phyloP scores from a whole-genome alignment of 2,888 invertebrate genomes.

The Tortricodes alternella region DNA sequence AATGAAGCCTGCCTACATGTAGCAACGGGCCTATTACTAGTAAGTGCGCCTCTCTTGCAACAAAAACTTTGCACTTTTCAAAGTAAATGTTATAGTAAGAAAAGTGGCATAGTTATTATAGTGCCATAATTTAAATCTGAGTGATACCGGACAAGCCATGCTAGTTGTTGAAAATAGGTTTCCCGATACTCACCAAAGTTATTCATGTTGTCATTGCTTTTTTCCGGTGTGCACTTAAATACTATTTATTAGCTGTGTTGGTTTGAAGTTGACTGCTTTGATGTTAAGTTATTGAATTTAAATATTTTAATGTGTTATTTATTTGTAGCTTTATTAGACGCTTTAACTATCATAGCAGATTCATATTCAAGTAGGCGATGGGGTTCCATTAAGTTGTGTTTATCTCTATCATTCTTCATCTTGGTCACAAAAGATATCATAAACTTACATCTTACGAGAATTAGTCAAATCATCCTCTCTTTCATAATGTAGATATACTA shows the following conservation, averaged over 20 bases:
- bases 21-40: conserved; percentile 76
- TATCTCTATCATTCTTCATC: not conserved
- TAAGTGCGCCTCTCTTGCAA: conserved; percentile 57
- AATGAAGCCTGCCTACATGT: conserved; percentile 93
- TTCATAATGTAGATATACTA: conserved; percentile 19
- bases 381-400: not conserved
- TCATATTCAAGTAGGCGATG: conserved; percentile 9
- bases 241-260: conserved; percentile 44
- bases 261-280: conserved; percentile 75
- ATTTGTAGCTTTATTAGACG: conserved; percentile 79
- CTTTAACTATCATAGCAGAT: conserved; percentile 66
- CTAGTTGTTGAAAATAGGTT: not conserved
- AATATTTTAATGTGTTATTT: conserved; percentile 82
- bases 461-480: conserved; percentile 57
- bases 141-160: conserved; percentile 41
- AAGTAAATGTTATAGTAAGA: conserved; percentile 32
- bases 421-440: too few relatives aligned
- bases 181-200: conserved; percentile 11
- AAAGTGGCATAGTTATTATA: conserved; percentile 53
- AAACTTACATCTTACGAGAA: too few relatives aligned
- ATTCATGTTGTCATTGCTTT: conserved; percentile 25
- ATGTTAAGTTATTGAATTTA: conserved; percentile 81
- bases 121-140: conserved; percentile 69
- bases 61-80: conserved; percentile 60
- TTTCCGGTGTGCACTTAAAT: conserved; percentile 45